phyloP scores from a whole-genome alignment of 2,888 invertebrate genomes.

The Pseudanteris insignis region DNA sequence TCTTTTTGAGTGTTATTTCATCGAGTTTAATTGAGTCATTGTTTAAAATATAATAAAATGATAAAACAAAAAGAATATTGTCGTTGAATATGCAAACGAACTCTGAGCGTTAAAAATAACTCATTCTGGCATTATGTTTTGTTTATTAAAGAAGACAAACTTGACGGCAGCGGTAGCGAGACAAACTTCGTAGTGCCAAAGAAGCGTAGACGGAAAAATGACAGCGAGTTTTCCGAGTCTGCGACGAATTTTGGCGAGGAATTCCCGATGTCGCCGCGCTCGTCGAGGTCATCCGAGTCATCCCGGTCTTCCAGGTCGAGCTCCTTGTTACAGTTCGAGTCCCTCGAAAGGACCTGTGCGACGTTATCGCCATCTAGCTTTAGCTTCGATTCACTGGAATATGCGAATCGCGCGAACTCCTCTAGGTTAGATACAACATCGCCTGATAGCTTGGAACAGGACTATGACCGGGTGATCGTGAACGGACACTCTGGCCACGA shows the following conservation, averaged over 20 bases:
- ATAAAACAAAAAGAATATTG: too few relatives aligned
- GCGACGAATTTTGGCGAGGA: slow-evolving; percentile 52
- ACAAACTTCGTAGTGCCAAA: slow-evolving; percentile 67
- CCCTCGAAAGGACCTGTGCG: slow-evolving; percentile 77
- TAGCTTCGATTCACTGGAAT: slow-evolving; percentile 69
- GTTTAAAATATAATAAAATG: too few relatives aligned
- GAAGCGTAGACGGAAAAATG: slow-evolving; percentile 61
- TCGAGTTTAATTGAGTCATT: too few relatives aligned
- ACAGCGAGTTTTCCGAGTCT: slow-evolving; percentile 32
- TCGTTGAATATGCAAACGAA: slow-evolving; percentile 1
- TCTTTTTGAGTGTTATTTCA: too few relatives aligned
- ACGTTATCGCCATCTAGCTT: slow-evolving; percentile 68
- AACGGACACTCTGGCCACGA: slow-evolving; percentile 51
- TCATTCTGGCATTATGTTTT: too few relatives aligned
- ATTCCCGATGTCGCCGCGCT: slow-evolving; percentile 64
- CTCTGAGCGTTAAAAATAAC: too few relatives aligned
- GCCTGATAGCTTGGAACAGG: slow-evolving; percentile 69
- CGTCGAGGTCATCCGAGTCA: slow-evolving; percentile 71
- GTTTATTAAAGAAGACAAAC: slow-evolving; percentile 49
- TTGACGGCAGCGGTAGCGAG: slow-evolving; percentile 66
- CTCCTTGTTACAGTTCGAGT: slow-evolving; percentile 86
- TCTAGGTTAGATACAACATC: slow-evolving; percentile 64
- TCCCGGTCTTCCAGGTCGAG: slow-evolving; percentile 79
- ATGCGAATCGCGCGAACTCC: slow-evolving; percentile 59
- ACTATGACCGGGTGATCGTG: slow-evolving; percentile 57